These are phyloP conservation scores for Phenganax stokvisi DNA, from an alignment of 92 coral and sea anemone species.

Conservation along the genomic window DNA sequence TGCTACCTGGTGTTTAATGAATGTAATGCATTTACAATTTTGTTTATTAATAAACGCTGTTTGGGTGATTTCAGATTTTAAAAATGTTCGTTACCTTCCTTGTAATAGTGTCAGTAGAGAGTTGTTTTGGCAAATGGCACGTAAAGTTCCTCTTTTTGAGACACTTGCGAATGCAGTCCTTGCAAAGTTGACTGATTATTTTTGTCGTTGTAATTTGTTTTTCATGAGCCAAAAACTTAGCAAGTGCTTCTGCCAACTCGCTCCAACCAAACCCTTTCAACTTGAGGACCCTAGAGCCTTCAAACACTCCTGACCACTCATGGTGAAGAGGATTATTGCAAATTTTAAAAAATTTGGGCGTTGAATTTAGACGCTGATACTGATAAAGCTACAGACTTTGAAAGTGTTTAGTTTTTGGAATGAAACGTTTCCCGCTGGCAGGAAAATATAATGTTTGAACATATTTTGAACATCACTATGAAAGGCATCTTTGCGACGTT, in stretches of 20 bases:
- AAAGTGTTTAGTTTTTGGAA: background rate
- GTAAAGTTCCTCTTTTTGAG: conserved; percentile 13
- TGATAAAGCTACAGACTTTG: background rate
- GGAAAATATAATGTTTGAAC: background rate
- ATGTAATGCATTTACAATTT: too few species aligned
- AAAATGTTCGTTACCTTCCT: too few species aligned
- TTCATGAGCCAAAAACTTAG: background rate
- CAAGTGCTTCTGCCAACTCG: conserved; percentile 16
- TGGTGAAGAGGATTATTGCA: conserved; percentile 4
- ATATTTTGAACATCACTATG: too few species aligned
- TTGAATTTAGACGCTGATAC: background rate
- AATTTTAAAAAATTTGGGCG: conserved; percentile 12
- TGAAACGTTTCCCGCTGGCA: conserved; percentile 3
- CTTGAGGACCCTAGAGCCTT: too few species aligned
- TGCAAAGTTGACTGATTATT: conserved; percentile 10
- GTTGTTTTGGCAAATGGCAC: conserved; percentile 1
- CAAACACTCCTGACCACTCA: conserved; percentile 6
- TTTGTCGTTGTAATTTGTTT: conserved; percentile 1
- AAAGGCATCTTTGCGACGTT: too few species aligned
- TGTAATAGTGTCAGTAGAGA: background rate
- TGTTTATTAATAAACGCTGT: too few species aligned
- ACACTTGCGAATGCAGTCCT: conserved; percentile 12
- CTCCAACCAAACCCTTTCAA: too few species aligned
- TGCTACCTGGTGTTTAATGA: too few species aligned
- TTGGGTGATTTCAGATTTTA: too few species aligned